Base-by-base conservation (phyloP, 64 coral and sea anemone species). In the Orbicella faveolata region DNA sequence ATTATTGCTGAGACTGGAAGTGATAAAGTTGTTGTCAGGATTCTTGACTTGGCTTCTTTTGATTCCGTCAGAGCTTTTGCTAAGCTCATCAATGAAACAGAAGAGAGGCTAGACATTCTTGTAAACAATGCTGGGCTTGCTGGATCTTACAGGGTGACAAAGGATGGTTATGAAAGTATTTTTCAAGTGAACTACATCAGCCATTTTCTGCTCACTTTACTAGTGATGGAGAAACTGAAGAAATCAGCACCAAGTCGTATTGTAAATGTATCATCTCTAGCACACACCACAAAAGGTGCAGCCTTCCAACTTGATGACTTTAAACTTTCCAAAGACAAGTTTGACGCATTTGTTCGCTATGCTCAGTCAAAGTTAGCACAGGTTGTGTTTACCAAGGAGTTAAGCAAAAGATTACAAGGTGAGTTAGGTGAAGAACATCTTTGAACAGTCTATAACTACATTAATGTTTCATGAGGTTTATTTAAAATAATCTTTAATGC, bases 171-270 rank as follows among this genome's bases (percentile, higher is more conserved):
- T 73, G 88, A 93, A 63, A 88, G 30, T 17, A 81, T 26, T 0
- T 89, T 93, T 63, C 90, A 92, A 86, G 81, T 96, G 10, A 96
- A 96, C 81, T 93, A 96, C 18, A 41, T 96, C 41, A 87, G 94
- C 66, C 94, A 96, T 59, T 96, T 96, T 36, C 87, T 96, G 36
- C 81, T 96, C 39, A 96, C 94, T 35, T 41, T 93, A 15, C 73
- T 96, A 11, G 64, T 96, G 44, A 6, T 93, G 13, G 75, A 96
- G 37, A 96, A 96, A n/a, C 34, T 96, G 34, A 93, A 87, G 87
- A 54, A 83, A 34, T 93, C 80, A 21, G 91, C 94, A 76, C 94
- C 90, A 66, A 96, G 94, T 66, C 90, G 94, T 23, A 90, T 96
- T 80, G 61, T 96, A 3, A 96, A 96, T 90, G 91, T 96, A 23